phyloP scores from a whole-genome alignment of 2,113 vertebrate species.

The Podarcis muralis region DNA sequence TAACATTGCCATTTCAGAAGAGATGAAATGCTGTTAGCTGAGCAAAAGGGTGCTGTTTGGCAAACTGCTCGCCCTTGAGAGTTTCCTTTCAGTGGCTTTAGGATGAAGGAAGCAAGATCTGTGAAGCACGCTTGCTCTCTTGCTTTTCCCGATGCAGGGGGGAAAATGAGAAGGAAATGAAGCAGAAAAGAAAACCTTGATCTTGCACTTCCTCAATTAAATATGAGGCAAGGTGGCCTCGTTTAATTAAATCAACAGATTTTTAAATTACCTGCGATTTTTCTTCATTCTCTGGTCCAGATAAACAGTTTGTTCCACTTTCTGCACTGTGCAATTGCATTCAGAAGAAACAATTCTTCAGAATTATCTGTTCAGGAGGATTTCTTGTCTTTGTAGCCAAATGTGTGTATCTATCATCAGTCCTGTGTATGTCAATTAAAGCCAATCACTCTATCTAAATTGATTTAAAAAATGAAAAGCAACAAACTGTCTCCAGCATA shows the following conservation, averaged over 20 bases:
- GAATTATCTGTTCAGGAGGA: constrained; percentile 20
- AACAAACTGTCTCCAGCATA: not conserved
- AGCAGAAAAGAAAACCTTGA: constrained; percentile 53
- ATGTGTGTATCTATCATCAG: not conserved
- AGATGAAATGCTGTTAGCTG: constrained; percentile 51
- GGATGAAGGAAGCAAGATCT: constrained; percentile 6
- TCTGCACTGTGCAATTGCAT: not conserved
- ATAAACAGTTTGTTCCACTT: constrained; percentile 19
- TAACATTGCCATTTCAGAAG: constrained; percentile 29
- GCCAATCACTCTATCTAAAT: not conserved
- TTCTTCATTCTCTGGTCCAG: constrained; percentile 23
- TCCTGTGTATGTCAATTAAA: not conserved
- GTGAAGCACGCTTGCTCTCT: constrained; percentile 22
- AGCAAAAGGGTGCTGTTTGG: constrained; percentile 33
- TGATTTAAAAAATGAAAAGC: not conserved
- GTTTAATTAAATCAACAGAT: constrained; percentile 54
- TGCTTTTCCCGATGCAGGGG: constrained; percentile 4
- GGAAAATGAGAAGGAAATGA: constrained; percentile 54
- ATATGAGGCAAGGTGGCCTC: constrained; percentile 17
- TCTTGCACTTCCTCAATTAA: constrained; percentile 55
- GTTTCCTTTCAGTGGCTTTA: constrained; percentile 31
- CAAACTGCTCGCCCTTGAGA: constrained; percentile 36
- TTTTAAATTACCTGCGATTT: constrained; percentile 41
- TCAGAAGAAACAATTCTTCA: not conserved
- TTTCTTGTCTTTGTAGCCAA: not conserved